Evolutionary conservation across 2,113 vertebrate genomes (phyloP), one percentile per base, ranked within the genome.

Genomic region (Orcinus orca): DNA sequence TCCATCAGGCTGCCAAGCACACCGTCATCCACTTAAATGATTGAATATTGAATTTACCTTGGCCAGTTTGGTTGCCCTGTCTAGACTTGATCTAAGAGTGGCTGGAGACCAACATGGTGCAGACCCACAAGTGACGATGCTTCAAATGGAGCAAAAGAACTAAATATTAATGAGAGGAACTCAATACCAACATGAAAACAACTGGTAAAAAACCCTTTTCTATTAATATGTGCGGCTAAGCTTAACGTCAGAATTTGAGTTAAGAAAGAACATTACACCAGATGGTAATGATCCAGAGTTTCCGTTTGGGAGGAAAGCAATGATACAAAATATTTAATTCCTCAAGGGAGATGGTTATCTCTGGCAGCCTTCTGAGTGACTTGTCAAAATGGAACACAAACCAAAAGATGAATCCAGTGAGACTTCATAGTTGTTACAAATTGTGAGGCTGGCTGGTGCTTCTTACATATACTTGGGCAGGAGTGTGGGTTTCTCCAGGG

Each of bases 331-430:
- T 63, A 58, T 80, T 88, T 65, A 73, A 26, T 94, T 91, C 79
- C 88, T 93, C 68, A 3, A 14, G 95, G 70, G 83, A 80, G 83
- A 90, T 85, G 31, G 47, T 86, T 86, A 80, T 93, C 80, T 84
- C 60, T 73, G 94, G 90, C 92, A 97, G 68, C 50, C 74, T 95
- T 92, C 83, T 60, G 60, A 96, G 62, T 89, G 62, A 84, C 93
- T 93, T 97, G 90, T 90, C 95, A 95, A 83, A 89, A 79, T 31
- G 33, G 33, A 92, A 36, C 25, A 92, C 70, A 91, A 88, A 41
- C 85, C 93, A 70, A 91, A 89, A 79, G 50, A 87, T 23, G 73
- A 65, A 73, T 70, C 62, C 68, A 80, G 1, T 10, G 67, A 93
- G 87, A 89, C 14, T 86, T 93, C 63, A 7, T 25, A 14, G 18